These are phyloP conservation scores for Heliangelus exortis DNA, from an alignment of 2,797 vertebrate genomes.

Conservation along the genomic window DNA sequence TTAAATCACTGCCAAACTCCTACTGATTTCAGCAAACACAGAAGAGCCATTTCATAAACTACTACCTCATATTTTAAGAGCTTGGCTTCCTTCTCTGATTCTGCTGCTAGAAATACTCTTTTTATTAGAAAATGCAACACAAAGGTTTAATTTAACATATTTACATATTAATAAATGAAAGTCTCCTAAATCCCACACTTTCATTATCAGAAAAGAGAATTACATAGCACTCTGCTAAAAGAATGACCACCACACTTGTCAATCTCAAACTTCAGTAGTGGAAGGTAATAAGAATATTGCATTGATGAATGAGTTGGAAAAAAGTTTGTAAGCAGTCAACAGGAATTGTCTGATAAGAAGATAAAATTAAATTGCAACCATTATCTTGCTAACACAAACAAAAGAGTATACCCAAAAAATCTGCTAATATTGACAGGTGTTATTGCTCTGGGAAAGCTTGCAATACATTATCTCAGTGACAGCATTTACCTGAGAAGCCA, in stretches of 20 bases:
- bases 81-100: slow-evolving; percentile 10
- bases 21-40: background rate
- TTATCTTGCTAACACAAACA: background rate
- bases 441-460: background rate
- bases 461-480: background rate
- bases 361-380: background rate
- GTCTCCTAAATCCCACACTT: background rate
- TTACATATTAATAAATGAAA: slow-evolving; percentile 14
- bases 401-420: background rate
- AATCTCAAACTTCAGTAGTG: background rate
- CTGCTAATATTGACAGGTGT: background rate
- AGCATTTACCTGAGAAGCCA: background rate
- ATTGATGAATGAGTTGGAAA: background rate
- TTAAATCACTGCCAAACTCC: background rate
- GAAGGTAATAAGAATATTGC: background rate
- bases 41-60: background rate
- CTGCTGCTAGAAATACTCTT: slow-evolving; percentile 4
- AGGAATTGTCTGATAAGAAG: background rate
- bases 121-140: slow-evolving; percentile 2
- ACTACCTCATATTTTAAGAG: background rate
- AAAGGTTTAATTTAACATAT: background rate
- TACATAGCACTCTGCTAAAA: background rate
- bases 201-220: background rate
- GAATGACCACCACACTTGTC: background rate
- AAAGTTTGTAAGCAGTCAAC: background rate